Evolutionary conservation across 1,140 invertebrate genomes (phyloP), one percentile per base, ranked within the genome.

Genomic region (Drosophila orena): DNA sequence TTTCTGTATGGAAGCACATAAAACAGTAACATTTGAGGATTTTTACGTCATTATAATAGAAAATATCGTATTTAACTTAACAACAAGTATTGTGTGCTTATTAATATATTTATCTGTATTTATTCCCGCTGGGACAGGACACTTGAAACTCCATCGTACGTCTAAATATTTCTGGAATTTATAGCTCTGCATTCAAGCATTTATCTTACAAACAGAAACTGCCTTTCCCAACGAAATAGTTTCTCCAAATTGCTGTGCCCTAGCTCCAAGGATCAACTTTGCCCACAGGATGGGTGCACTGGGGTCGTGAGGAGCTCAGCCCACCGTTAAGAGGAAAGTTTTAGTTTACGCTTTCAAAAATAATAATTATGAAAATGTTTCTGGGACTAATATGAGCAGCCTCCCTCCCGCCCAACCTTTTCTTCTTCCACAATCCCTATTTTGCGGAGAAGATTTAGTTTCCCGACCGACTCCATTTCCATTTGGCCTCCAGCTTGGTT

Each of bases 301-400:
- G 15, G 38, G 50, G n/a, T 17, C 3, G 34, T 43, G 54, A 50
- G 52, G 22, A 47, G 40, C 22, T 52, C 35, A 11, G 4, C 56
- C 46, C 35, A 34, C 15, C 7, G 37, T 59, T 59, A 52, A 44
- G 49, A 61, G 37, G 22, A 77, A 65, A 74, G 64, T 88, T 88
- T 89, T 79, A 76, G 83, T 68, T 88, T 72, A 53, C 55, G 59
- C 62, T 73, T 64, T 37, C 62, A 79, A 77, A 89, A 89, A 88
- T 89, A 89, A 88, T 89, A 88, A 89, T 89, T 88, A 86, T 89
- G 84, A 79, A 83, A 70, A 83, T 79, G 59, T 77, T 86, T 79
- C 71, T 69, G 56, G 56, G 69, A 10, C 57, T 54, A 74, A 40
- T 53, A 58, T 37, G 66, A 72, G 38, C 24, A 14, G 5, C 15